phyloP scores from a whole-genome alignment of 1,140 invertebrate genomes.

The Paracyclopina nana region DNA sequence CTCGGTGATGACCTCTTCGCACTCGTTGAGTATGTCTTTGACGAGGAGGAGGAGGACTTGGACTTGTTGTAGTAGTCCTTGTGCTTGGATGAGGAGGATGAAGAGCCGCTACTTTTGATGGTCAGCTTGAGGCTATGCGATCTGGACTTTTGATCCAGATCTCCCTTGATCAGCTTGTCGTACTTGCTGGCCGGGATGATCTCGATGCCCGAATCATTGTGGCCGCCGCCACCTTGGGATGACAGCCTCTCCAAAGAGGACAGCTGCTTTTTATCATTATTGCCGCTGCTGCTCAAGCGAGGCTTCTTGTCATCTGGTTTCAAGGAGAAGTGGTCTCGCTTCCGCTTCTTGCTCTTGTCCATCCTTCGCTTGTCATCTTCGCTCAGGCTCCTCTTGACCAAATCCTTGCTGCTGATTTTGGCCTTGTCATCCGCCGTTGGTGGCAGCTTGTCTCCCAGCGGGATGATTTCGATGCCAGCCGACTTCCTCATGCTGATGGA shows the following conservation, averaged over 20 bases:
- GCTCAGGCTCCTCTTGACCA: neutral
- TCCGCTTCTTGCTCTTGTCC: conserved; percentile 3
- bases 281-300: neutral
- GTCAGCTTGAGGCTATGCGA: neutral
- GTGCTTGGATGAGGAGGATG: neutral
- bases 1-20: neutral
- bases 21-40: neutral
- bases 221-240: neutral
- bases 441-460: too few species aligned
- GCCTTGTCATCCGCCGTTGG: neutral
- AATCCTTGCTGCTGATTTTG: neutral
- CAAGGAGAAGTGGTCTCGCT: neutral
- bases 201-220: neutral
- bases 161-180: neutral
- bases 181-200: neutral
- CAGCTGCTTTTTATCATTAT: conserved; percentile 2
- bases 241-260: too few species aligned
- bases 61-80: neutral
- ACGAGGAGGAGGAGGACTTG: neutral
- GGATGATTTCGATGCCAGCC: neutral
- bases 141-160: neutral
- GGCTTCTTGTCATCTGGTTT: neutral
- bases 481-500: neutral
- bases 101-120: neutral
- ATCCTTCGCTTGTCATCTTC: neutral